These are phyloP conservation scores for Cynoglossus semilaevis DNA, from an alignment of 2,113 vertebrate species.

Conservation along the genomic window DNA sequence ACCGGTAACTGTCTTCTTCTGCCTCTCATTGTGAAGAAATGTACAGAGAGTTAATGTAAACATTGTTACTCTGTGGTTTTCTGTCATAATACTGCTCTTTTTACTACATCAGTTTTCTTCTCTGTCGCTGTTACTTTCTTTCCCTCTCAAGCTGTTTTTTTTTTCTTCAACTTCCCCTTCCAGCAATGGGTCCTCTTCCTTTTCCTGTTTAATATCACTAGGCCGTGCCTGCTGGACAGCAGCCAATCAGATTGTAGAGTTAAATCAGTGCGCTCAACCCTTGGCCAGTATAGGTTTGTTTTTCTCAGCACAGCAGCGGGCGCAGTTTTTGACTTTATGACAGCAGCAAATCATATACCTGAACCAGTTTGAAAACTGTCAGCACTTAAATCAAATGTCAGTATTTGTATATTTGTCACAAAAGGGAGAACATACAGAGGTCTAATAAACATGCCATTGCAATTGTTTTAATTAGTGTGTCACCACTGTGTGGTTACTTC, in stretches of 20 bases:
- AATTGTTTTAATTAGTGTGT: too few species aligned
- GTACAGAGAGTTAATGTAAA: not conserved
- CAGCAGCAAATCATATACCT: conserved; percentile 20
- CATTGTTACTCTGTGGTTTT: not conserved
- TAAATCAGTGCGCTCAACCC: conserved; percentile 63
- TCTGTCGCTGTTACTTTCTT: conserved; percentile 9
- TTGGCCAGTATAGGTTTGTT: conserved; percentile 37
- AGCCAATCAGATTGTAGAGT: conserved; percentile 79
- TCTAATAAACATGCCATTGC: too few species aligned
- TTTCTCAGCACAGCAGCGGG: conserved; percentile 1
- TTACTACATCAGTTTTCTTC: conserved; percentile 10
- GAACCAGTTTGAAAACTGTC: not conserved
- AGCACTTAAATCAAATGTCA: too few species aligned
- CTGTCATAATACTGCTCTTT: not conserved
- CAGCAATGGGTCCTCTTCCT: conserved; percentile 87
- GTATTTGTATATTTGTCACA: too few species aligned
- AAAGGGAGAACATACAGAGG: too few species aligned
- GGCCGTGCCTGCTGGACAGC: conserved; percentile 79
- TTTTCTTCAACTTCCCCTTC: conserved; percentile 87
- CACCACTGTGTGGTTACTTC: too few species aligned
- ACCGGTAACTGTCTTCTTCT: conserved; percentile 60
- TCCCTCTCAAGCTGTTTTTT: conserved; percentile 67
- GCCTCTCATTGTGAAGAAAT: not conserved
- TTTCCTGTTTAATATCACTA: conserved; percentile 86
- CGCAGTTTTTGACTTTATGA: conserved; percentile 11